Percentiles rank a stretch among this genome's conserved stretches.
Conservation (phyloP, 2,888 invertebrate species). For the Cremastobaeus sp. region DNA sequence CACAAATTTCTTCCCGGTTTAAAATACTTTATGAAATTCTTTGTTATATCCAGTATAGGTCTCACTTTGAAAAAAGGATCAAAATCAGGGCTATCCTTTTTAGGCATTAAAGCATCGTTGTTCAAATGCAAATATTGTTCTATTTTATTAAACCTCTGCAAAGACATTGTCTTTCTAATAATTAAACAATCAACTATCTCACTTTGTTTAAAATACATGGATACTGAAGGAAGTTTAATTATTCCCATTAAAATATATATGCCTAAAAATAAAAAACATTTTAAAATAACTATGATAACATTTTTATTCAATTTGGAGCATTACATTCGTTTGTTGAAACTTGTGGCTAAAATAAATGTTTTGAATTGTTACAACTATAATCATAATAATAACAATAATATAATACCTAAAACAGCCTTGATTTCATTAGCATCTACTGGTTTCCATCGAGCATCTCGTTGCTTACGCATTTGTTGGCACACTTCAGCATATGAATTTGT, state of each 20-base stretch:
- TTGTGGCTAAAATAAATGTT: too few species aligned
- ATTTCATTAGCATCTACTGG: not conserved
- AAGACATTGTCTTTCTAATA: not conserved
- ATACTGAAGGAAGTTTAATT: not conserved
- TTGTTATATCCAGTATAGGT: conserved; percentile 13
- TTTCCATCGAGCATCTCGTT: not conserved
- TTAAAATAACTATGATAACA: too few species aligned
- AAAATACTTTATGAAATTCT: conserved; percentile 20
- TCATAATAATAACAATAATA: not conserved
- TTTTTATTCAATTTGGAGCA: too few species aligned
- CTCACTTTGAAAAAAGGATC: conserved; percentile 16
- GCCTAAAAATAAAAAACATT: conserved; percentile 3
- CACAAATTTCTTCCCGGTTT: conserved; percentile 28
- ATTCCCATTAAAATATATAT: conserved; percentile 10
- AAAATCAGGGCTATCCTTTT: not conserved
- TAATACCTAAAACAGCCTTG: not conserved
- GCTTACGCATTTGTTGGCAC: too few species aligned
- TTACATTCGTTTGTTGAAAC: too few species aligned
- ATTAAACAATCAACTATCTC: not conserved
- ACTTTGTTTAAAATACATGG: not conserved
- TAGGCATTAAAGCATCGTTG: not conserved
- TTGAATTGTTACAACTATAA: too few species aligned
- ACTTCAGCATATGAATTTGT: too few species aligned
- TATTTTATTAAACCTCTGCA: conserved; percentile 6
- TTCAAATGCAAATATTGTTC: conserved; percentile 39